A percentile compares a stretch with the other conserved stretches of the same genome.
These are phyloP conservation scores for Trichonephila clavipes DNA, from an alignment of 1,140 invertebrate genomes.

Conservation along the genomic window DNA sequence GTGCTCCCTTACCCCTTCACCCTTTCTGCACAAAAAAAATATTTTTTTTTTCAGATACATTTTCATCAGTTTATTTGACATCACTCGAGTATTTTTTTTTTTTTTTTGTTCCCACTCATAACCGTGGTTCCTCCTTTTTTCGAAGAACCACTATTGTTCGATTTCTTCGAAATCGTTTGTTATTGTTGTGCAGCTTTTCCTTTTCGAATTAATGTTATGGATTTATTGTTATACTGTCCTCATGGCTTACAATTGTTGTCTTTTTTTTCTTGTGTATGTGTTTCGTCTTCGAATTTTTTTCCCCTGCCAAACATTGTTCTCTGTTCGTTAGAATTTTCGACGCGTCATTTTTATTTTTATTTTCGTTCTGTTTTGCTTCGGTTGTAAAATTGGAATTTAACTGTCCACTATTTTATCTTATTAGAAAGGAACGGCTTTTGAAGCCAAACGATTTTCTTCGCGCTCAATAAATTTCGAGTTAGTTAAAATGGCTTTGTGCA, in stretches of 20 bases:
- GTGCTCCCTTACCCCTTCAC: neutral
- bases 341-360: neutral
- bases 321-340: slow-evolving; percentile 11
- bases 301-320: neutral
- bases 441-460: slow-evolving; percentile 11
- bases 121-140: neutral
- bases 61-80: slow-evolving; percentile 42
- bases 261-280: neutral
- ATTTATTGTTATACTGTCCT: slow-evolving; percentile 22
- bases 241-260: neutral
- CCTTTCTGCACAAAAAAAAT: too few relatives aligned
- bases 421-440: neutral
- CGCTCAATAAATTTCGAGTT: slow-evolving; percentile 47
- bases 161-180: slow-evolving; percentile 31
- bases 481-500: slow-evolving; percentile 13
- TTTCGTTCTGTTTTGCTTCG: slow-evolving; percentile 23
- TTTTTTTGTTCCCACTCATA: slow-evolving; percentile 8
- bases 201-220: slow-evolving; percentile 7
- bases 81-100: neutral
- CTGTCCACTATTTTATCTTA: slow-evolving; percentile 23
- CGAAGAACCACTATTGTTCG: slow-evolving; percentile 6
- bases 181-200: neutral
- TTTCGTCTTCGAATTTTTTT: neutral
- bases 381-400: slow-evolving; percentile 21
- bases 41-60: neutral